These are phyloP conservation scores for Acanthurus tractus DNA, from an alignment of 2,797 vertebrate species.

Conservation along the genomic window DNA sequence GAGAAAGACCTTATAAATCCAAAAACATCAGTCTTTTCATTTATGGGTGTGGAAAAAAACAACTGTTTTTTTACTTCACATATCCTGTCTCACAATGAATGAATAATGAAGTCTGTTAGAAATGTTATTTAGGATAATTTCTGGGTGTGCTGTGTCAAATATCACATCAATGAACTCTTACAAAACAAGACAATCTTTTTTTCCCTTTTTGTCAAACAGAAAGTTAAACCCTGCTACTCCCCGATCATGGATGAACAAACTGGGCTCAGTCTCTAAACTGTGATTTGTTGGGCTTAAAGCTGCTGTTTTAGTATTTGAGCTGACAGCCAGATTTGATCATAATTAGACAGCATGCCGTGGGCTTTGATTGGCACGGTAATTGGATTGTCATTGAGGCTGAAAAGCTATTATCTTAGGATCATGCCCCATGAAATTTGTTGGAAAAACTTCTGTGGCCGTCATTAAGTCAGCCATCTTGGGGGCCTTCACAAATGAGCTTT, in stretches of 20 bases:
- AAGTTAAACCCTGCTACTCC: constrained; percentile 68
- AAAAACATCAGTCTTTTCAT: constrained; percentile 38
- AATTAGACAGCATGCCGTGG: constrained; percentile 99
- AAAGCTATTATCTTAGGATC: constrained; percentile 99
- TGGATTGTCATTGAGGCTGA: constrained; percentile 99
- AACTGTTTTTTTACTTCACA: constrained; percentile 22
- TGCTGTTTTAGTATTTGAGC: constrained; percentile 99
- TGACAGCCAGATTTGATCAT: constrained; percentile 99
- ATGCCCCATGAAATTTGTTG: constrained; percentile 99
- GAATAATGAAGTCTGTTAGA: constrained; percentile 69
- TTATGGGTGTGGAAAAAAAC: constrained; percentile 1
- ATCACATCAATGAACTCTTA: constrained; percentile 59
- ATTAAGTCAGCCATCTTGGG: constrained; percentile 99
- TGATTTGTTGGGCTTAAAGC: constrained; percentile 98
- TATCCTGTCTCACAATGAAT: constrained; percentile 50
- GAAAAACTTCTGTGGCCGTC: constrained; percentile 99
- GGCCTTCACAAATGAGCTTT: constrained; percentile 97
- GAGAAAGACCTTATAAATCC: constrained; percentile 28
- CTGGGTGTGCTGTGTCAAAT: constrained; percentile 61
- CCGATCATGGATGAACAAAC: constrained; percentile 67
- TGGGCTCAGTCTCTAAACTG: constrained; percentile 71
- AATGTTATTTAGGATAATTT: constrained; percentile 58
- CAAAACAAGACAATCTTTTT: constrained; percentile 52
- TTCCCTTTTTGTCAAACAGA: constrained; percentile 59
- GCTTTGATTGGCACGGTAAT: constrained; percentile 99